These are phyloP conservation scores for Cosmopolites sordidus DNA, from an alignment of 2,888 invertebrate species.

Conservation along the genomic window DNA sequence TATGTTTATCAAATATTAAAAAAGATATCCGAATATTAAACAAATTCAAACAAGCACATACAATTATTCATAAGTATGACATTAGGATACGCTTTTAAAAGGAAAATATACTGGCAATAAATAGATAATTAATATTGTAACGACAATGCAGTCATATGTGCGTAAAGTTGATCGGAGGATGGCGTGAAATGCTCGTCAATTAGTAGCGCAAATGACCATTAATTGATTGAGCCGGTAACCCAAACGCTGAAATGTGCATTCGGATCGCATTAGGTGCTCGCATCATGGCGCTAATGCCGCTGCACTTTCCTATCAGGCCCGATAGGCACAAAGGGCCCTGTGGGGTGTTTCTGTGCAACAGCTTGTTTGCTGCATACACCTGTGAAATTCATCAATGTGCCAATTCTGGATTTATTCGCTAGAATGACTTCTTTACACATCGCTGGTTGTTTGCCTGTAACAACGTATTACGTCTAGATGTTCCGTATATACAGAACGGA, in stretches of 20 bases:
- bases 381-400: constrained; percentile 38
- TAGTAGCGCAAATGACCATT: constrained; percentile 33
- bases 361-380: constrained; percentile 44
- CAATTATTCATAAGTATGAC: no score
- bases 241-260: constrained; percentile 29
- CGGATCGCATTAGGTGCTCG: constrained; percentile 27
- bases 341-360: constrained; percentile 44
- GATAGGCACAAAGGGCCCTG: constrained; percentile 13
- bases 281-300: constrained; percentile 24
- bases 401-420: constrained; percentile 39
- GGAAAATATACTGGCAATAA: background rate
- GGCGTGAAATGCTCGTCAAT: constrained; percentile 30
- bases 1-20: no score
- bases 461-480: constrained; percentile 19
- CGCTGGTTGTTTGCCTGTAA: constrained; percentile 27
- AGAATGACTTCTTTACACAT: constrained; percentile 37
- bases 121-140: constrained; percentile 1
- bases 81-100: no score
- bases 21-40: no score
- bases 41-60: no score
- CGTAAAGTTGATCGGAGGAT: constrained; percentile 20
- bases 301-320: constrained; percentile 19
- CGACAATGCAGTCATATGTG: constrained; percentile 16
- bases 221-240: constrained; percentile 34
- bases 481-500: constrained; percentile 1